Conservation (phyloP, 2,888 invertebrate species). For the Chrysodeixis includens region DNA sequence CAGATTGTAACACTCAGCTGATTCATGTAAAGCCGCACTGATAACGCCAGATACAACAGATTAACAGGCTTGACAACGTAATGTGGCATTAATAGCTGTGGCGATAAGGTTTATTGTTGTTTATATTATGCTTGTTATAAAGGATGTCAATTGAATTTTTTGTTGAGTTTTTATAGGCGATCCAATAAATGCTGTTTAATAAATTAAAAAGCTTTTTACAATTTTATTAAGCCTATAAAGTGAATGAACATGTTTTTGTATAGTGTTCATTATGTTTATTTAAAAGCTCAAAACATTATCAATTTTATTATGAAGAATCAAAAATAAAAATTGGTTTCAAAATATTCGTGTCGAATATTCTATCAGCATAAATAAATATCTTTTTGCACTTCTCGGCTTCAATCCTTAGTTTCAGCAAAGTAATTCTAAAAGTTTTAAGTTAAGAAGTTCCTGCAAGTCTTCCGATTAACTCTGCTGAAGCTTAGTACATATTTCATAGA, state of each 20-base stretch:
- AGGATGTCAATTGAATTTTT: neutral
- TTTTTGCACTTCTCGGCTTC: neutral
- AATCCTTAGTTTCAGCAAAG: neutral
- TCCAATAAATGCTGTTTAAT: neutral
- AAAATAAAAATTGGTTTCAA: too few relatives aligned
- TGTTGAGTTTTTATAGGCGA: neutral
- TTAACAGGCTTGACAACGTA: conserved; percentile 8
- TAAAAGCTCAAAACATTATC: too few relatives aligned
- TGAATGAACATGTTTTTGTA: too few relatives aligned
- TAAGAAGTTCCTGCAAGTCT: neutral
- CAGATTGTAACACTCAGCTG: conserved; percentile 26
- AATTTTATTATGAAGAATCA: too few relatives aligned
- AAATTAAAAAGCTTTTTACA: too few relatives aligned
- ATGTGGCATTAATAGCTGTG: neutral
- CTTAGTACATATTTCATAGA: neutral
- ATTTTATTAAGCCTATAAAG: too few relatives aligned
- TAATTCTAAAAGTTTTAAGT: neutral
- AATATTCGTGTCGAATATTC: too few relatives aligned
- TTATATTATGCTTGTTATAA: neutral
- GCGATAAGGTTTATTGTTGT: neutral
- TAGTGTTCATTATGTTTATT: too few relatives aligned
- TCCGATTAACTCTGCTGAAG: neutral
- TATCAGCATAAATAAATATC: neutral
- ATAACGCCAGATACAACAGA: conserved; percentile 10
- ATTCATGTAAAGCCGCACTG: conserved; percentile 27